A percentile compares a stretch with the other conserved stretches of the same genome.
phyloP scores from a whole-genome alignment of 2,797 vertebrate species.

The Gobio occitaniae region DNA sequence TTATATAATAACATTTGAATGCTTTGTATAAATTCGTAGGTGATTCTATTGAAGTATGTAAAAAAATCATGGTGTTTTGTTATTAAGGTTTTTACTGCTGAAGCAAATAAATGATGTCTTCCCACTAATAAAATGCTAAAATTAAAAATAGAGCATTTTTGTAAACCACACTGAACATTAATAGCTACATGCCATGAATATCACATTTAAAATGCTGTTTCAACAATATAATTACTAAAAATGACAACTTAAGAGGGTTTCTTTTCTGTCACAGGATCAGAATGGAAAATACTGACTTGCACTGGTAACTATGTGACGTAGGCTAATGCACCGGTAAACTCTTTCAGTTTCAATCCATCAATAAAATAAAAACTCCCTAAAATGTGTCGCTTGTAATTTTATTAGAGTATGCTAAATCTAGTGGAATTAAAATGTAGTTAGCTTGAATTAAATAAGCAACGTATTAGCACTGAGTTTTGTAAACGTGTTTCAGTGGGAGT shows the following conservation, averaged over 20 bases:
- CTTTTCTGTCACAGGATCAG: neutral
- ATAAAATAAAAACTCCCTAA: neutral
- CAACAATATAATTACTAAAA: neutral
- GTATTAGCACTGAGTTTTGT: neutral
- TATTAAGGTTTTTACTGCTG: neutral
- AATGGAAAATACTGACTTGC: neutral
- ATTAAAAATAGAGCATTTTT: neutral
- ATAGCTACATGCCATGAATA: neutral
- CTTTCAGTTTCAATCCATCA: no score
- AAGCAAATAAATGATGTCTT: conserved; percentile 1
- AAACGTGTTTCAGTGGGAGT: neutral
- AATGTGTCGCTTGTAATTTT: neutral
- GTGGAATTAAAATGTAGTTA: neutral
- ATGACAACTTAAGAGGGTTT: neutral
- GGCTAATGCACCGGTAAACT: no score
- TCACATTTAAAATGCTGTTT: neutral
- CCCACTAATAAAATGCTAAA: neutral
- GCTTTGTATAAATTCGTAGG: neutral
- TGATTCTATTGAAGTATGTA: neutral
- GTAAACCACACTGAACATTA: neutral
- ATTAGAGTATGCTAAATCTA: neutral
- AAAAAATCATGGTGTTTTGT: neutral
- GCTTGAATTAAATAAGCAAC: neutral
- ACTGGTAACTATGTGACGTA: neutral
- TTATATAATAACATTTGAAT: neutral